Evolutionary conservation across 37 sponge, comb jelly and placozoan species (phyloP).

Genomic region (Cliona cf. orientalis): DNA sequence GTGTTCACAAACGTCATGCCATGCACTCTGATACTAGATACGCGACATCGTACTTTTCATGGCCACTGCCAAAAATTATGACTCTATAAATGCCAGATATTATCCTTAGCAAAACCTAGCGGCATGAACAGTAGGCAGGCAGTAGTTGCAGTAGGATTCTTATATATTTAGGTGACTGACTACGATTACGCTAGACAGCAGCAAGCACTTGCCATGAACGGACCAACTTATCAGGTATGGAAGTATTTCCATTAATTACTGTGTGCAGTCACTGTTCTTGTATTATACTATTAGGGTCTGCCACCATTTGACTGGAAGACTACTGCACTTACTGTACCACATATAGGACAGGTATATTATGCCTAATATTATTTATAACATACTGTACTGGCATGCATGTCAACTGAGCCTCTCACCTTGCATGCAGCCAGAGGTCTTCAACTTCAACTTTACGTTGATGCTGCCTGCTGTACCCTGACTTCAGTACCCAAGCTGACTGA

Average conservation of each 20-base stretch:
- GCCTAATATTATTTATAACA: neutral
- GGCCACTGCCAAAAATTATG: neutral
- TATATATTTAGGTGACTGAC: slow-evolving; percentile 47
- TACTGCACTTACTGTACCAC: slow-evolving; percentile 27
- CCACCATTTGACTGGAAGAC: slow-evolving; percentile 44
- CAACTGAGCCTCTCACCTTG: neutral
- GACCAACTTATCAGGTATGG: slow-evolving; percentile 62
- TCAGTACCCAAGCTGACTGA: neutral
- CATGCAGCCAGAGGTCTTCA: slow-evolving; percentile 45
- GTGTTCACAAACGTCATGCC: too few relatives aligned
- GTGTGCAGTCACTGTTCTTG: neutral
- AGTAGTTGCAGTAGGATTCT: neutral
- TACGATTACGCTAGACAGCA: slow-evolving; percentile 28
- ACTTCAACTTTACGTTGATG: slow-evolving; percentile 45
- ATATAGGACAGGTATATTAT: slow-evolving; percentile 45
- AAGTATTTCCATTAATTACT: neutral
- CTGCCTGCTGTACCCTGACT: slow-evolving; percentile 15
- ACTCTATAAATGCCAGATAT: neutral
- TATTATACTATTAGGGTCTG: neutral
- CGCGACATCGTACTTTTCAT: too few relatives aligned
- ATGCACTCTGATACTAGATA: too few relatives aligned
- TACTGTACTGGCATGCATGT: neutral
- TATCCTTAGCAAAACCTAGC: neutral
- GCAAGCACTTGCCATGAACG: slow-evolving; percentile 28
- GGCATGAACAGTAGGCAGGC: neutral